phyloP scores from a whole-genome alignment of 1,140 invertebrate genomes.

The Drosophila lacertosa region DNA sequence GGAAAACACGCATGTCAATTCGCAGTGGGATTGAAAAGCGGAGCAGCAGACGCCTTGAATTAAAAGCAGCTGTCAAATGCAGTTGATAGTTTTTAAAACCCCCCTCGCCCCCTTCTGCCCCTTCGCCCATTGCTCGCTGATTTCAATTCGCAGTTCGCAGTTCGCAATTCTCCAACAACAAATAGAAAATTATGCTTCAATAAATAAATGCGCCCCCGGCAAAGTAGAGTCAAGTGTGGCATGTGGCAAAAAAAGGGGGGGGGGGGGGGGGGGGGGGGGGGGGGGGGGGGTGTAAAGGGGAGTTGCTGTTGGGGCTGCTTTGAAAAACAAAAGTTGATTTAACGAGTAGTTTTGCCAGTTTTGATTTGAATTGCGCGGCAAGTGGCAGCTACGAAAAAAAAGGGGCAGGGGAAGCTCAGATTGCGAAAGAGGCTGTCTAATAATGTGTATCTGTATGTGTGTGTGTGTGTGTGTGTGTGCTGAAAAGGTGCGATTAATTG shows the following conservation, averaged over 20 bases:
- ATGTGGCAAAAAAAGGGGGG: too few species aligned
- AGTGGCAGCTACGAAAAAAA: not conserved
- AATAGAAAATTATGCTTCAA: constrained; percentile 78
- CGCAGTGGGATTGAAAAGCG: constrained; percentile 22
- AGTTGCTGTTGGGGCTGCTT: constrained; percentile 1
- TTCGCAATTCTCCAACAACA: constrained; percentile 44
- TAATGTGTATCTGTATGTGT: constrained; percentile 2
- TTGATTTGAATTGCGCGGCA: constrained; percentile 47
- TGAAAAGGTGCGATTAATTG: constrained; percentile 83
- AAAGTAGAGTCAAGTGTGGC: too few species aligned
- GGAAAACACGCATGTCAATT: not conserved
- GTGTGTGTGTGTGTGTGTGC: constrained; percentile 21
- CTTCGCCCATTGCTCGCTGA: too few species aligned
- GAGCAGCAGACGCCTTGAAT: constrained; percentile 47
- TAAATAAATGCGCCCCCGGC: constrained; percentile 66
- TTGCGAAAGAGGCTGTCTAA: not conserved
- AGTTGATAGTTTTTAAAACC: constrained; percentile 62
- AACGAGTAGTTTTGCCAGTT: constrained; percentile 57
- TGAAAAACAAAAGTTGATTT: constrained; percentile 57
- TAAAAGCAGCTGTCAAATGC: constrained; percentile 78
- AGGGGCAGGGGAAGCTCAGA: not conserved
- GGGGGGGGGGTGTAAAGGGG: too few species aligned
- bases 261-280: not conserved
- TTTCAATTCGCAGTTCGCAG: not conserved
- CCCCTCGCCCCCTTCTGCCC: too few species aligned